Conservation (phyloP, 2,113 vertebrate genomes). For the Meriones unguiculatus region DNA sequence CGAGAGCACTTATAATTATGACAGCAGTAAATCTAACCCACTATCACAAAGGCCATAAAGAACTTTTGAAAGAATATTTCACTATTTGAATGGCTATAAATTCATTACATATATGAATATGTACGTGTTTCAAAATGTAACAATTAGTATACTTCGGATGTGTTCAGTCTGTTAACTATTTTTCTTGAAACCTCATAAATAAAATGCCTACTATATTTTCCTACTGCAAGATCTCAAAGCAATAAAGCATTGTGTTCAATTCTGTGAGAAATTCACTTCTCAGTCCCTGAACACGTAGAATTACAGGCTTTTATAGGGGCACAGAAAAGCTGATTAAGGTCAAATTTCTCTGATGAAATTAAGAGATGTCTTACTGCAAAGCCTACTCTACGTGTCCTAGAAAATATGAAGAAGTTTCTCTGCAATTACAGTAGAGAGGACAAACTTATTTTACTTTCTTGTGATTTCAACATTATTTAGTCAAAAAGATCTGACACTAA, state of each 20-base stretch:
- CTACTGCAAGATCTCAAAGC: neutral
- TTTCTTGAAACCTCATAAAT: neutral
- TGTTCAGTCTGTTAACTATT: neutral
- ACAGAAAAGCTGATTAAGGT: neutral
- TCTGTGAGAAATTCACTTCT: neutral
- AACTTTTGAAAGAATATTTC: neutral
- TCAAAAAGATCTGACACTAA: neutral
- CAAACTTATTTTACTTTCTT: slow-evolving; percentile 1
- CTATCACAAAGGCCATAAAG: neutral
- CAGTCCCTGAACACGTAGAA: neutral
- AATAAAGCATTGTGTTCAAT: neutral
- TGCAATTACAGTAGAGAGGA: neutral
- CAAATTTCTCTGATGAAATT: slow-evolving; percentile 12
- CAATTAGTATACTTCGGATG: neutral
- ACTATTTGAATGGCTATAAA: neutral
- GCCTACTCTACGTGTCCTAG: neutral
- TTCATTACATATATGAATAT: neutral
- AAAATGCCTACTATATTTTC: neutral
- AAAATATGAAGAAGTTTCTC: slow-evolving; percentile 2
- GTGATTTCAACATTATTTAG: neutral
- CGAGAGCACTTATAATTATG: no score
- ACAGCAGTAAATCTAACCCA: no score
- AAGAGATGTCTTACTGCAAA: neutral
- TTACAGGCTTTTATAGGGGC: neutral
- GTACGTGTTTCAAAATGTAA: neutral